Conservation (phyloP, 2,888 invertebrate species). For the Rhingia rostrata region DNA sequence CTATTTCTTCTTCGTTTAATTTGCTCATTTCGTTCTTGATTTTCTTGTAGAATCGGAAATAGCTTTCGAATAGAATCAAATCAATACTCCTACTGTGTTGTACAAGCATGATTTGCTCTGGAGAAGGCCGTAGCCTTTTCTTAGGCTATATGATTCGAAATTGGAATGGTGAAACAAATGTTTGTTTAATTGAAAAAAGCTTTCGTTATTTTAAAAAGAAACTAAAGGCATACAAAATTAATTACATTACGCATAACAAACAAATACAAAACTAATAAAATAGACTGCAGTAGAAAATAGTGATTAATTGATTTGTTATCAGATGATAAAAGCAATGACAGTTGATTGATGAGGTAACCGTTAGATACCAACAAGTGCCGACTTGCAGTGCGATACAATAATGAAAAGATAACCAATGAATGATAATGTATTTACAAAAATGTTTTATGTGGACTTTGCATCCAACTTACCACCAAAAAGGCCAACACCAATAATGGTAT, state of each 20-base stretch:
- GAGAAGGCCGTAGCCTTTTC: no score
- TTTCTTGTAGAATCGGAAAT: no score
- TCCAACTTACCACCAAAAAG: slow-evolving; percentile 82
- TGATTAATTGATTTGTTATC: background rate
- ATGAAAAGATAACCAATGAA: background rate
- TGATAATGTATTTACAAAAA: background rate
- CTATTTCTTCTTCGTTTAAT: no score
- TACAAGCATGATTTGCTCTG: no score
- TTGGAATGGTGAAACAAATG: no score
- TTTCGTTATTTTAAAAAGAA: background rate
- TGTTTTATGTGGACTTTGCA: slow-evolving; percentile 5
- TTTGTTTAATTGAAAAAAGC: no score
- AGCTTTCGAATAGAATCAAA: no score
- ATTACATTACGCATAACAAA: background rate
- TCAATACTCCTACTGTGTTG: no score
- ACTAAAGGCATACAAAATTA: background rate
- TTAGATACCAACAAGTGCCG: background rate
- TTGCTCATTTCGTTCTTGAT: no score
- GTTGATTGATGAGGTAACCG: slow-evolving; percentile 27
- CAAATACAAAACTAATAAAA: background rate
- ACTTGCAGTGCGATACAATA: background rate
- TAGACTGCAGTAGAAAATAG: background rate
- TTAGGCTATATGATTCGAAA: no score
- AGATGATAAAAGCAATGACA: slow-evolving; percentile 9
- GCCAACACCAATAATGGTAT: slow-evolving; percentile 80